phyloP scores from a whole-genome alignment of 2,888 invertebrate species.

The Zhuqinia jingwanae region DNA sequence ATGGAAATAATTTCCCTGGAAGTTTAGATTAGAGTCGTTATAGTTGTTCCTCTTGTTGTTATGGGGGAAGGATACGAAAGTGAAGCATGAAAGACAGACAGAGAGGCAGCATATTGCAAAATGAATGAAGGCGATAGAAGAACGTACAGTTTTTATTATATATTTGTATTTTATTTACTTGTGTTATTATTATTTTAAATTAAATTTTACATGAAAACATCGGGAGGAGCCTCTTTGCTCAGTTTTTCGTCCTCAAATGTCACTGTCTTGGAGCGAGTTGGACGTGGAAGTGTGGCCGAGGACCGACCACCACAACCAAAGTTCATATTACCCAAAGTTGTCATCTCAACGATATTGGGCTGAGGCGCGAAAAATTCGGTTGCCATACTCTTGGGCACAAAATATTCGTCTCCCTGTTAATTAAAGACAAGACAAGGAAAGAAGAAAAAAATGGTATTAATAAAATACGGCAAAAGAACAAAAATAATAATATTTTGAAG shows the following conservation, averaged over 20 bases:
- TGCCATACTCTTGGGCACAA: constrained; percentile 79
- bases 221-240: constrained; percentile 79
- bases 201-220: constrained; percentile 77
- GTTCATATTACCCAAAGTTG: constrained; percentile 76
- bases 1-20: too few species aligned
- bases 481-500: too few species aligned
- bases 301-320: constrained; percentile 76
- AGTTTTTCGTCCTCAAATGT: constrained; percentile 79
- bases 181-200: constrained; percentile 33
- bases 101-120: too few species aligned
- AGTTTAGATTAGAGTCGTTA: too few species aligned
- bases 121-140: too few species aligned
- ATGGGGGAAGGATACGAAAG: too few species aligned
- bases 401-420: constrained; percentile 78
- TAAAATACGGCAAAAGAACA: too few species aligned
- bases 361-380: constrained; percentile 79
- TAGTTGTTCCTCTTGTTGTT: too few species aligned
- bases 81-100: too few species aligned
- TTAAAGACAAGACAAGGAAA: constrained; percentile 38
- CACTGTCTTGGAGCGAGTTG: constrained; percentile 78
- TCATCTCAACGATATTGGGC: constrained; percentile 78
- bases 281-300: constrained; percentile 78
- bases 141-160: neutral
- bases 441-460: neutral
- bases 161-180: constrained; percentile 7